Base-by-base conservation (phyloP, 2,888 invertebrate species). In the Kryphioiulus occultus region DNA sequence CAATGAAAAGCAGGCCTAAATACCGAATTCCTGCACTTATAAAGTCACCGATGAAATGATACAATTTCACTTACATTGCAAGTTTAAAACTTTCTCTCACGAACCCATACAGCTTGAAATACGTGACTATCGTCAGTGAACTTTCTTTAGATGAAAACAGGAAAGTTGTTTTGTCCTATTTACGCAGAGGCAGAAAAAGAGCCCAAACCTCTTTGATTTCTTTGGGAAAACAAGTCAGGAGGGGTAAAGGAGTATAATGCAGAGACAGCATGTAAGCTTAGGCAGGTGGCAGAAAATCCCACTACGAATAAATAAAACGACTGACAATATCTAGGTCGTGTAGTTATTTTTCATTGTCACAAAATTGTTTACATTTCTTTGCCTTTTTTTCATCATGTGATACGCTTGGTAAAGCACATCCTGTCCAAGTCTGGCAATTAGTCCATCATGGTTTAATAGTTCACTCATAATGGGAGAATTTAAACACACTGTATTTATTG, bases 261-360 rank as follows among this genome's bases (percentile, higher is more conserved):
- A 22, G 22, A 59, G 15, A 22, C 12, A 68, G 22, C 22, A 68
- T 5, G 68, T 26, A 68, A 68, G 68, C 68, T 1, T 26, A 26
- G 68, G 68, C 68, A 68, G 68, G 68, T 68, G 68, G 68, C 68
- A 26, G 68, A 68, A 10, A 68, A 68, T 26, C 26, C n/a, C 26
- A 26, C n/a, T 39, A 39, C 68, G 26, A 68, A 68, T 68, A 68
- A 68, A 68, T 68, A 68, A 68, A 68, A 68, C 22, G 68, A 68
- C 26, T 68, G 9, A 9, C 68, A 68, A 68, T 26, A 68, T 68
- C 68, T 68, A 68, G 68, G 68, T 68, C 68, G 26, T 68, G 68
- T 26, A 68, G 68, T n/a, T 12, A 68, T n/a, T 17, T 68, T 68
- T 68, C 68, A 68, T 68, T 68, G 68, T 68, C 26, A 22, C 12